A percentile compares a stretch with the other conserved stretches of the same genome.
These are phyloP conservation scores for Crotalus helleri DNA, from an alignment of 2,113 vertebrate genomes.

Conservation along the genomic window DNA sequence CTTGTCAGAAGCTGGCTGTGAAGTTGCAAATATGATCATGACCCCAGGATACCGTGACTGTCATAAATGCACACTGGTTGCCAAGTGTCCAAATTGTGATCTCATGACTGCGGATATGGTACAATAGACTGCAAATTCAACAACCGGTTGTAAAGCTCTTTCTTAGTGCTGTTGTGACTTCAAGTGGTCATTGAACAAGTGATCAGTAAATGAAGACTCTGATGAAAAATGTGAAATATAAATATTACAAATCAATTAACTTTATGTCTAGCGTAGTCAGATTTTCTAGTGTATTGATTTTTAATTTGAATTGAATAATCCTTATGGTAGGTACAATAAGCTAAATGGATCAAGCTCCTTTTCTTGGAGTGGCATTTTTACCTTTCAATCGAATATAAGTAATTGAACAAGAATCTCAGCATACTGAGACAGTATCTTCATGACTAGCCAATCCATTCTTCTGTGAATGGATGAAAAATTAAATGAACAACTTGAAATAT, in stretches of 20 bases:
- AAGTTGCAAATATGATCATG: not conserved
- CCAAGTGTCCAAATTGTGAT: not conserved
- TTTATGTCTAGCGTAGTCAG: too few species aligned
- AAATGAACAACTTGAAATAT: not conserved
- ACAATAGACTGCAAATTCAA: not conserved
- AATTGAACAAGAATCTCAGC: not conserved
- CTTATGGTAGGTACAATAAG: too few species aligned
- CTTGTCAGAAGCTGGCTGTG: not conserved
- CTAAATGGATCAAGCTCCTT: too few species aligned
- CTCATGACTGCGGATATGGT: not conserved
- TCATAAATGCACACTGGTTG: not conserved
- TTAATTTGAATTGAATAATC: too few species aligned
- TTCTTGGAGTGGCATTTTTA: too few species aligned
- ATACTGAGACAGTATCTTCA: not conserved
- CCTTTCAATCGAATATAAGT: too few species aligned
- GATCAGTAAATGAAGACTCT: not conserved
- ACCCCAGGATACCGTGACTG: not conserved
- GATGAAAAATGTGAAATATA: not conserved
- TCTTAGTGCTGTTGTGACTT: not conserved
- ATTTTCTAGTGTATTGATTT: too few species aligned
- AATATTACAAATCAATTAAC: too few species aligned
- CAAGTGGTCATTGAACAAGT: not conserved
- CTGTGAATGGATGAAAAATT: not conserved
- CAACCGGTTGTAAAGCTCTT: not conserved
- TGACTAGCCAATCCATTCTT: not conserved